phyloP scores from a whole-genome alignment of 2,888 invertebrate genomes.

The Aelia acuminata region DNA sequence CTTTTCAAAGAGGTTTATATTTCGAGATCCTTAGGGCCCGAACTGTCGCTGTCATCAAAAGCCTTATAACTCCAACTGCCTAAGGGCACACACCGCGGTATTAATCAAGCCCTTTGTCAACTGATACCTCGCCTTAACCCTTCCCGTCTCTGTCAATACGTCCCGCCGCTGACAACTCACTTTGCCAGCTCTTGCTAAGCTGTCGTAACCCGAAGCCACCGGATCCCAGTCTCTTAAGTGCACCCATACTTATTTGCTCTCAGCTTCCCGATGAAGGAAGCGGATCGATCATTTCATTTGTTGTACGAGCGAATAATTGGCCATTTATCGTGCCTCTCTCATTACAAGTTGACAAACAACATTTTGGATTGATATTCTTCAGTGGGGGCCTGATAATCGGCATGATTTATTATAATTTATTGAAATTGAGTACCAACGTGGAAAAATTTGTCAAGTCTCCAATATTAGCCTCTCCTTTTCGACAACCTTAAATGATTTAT shows the following conservation, averaged over 20 bases:
- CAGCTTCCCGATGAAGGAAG: neutral
- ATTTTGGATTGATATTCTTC: neutral
- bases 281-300: neutral
- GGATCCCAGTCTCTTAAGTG: neutral
- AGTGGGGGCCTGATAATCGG: neutral
- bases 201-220: neutral
- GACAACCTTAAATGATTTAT: too few relatives aligned
- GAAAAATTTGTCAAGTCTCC: neutral
- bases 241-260: neutral
- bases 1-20: neutral
- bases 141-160: neutral
- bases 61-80: neutral
- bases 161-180: neutral
- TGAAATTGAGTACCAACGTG: neutral
- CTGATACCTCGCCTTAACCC: neutral
- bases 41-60: neutral
- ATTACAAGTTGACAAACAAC: neutral
- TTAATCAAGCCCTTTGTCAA: constrained; percentile 17
- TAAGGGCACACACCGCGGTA: neutral
- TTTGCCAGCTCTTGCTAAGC: neutral
- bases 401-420: neutral
- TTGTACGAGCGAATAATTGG: neutral
- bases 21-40: neutral
- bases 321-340: neutral
- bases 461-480: neutral